phyloP scores from a whole-genome alignment of 2,888 invertebrate species.

The Ochropleura leucogaster region DNA sequence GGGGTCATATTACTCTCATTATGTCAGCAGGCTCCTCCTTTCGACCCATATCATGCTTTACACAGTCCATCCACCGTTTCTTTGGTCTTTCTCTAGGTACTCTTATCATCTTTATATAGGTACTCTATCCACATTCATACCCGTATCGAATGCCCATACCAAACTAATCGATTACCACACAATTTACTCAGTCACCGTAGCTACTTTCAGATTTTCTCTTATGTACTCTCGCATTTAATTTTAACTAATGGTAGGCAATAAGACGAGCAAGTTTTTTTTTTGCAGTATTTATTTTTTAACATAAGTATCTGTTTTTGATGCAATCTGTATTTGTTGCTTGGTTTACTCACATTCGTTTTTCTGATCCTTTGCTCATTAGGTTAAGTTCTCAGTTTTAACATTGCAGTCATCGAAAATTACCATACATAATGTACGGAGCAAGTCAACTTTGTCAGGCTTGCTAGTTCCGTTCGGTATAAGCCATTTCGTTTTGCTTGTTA shows the following conservation, averaged over 20 bases:
- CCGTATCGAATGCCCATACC: too few species aligned
- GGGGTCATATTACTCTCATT: too few species aligned
- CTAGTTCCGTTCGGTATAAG: constrained; percentile 72
- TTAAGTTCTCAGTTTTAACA: constrained; percentile 14
- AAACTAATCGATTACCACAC: too few species aligned
- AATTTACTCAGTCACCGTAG: too few species aligned
- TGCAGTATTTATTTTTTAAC: not conserved
- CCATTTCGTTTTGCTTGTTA: constrained; percentile 74
- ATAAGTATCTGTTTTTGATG: not conserved
- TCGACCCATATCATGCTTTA: too few species aligned
- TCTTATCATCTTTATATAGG: too few species aligned
- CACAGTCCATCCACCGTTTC: too few species aligned
- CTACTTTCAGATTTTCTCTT: too few species aligned
- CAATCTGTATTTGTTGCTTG: not conserved
- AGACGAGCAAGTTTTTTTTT: not conserved
- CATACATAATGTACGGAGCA: constrained; percentile 39
- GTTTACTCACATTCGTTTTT: not conserved
- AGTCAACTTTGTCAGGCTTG: constrained; percentile 58
- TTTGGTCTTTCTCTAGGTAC: too few species aligned
- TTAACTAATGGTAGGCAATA: not conserved
- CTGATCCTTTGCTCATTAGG: not conserved
- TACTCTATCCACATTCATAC: too few species aligned
- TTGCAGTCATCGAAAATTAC: constrained; percentile 22
- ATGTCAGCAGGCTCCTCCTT: too few species aligned
- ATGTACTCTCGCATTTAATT: not conserved